Conservation (phyloP, 2,888 invertebrate genomes). For the Acanthosoma haemorrhoidale region DNA sequence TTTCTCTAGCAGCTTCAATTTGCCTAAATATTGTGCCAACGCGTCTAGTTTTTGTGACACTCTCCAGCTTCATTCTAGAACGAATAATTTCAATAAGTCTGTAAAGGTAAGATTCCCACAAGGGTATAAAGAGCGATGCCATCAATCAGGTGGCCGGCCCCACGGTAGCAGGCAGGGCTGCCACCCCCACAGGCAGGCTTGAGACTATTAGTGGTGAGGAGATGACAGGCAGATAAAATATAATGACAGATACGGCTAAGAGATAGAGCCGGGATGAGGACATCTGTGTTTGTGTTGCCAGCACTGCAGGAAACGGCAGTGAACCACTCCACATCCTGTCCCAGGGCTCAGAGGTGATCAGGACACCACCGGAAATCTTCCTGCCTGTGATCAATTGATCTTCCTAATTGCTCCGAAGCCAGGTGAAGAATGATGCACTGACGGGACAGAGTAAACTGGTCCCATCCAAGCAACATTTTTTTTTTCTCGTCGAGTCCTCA, state of each 20-base stretch:
- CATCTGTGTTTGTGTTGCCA: slow-evolving; percentile 10
- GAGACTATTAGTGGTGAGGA: slow-evolving; percentile 4
- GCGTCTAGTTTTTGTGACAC: too few relatives aligned
- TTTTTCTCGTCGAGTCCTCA: too few relatives aligned
- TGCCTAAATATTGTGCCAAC: too few relatives aligned
- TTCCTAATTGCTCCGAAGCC: not conserved
- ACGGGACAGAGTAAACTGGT: too few relatives aligned
- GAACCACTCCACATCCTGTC: not conserved
- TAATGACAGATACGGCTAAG: not conserved
- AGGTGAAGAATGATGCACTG: not conserved
- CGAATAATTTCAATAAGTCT: too few relatives aligned
- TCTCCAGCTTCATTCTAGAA: too few relatives aligned
- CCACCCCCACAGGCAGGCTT: not conserved
- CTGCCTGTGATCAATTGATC: not conserved
- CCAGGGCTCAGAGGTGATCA: not conserved
- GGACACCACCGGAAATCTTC: not conserved
- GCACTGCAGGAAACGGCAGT: slow-evolving; percentile 10
- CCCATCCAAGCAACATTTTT: too few relatives aligned
- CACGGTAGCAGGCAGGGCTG: not conserved
- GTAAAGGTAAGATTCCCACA: too few relatives aligned
- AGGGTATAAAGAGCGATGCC: too few relatives aligned
- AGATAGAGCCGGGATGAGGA: too few relatives aligned
- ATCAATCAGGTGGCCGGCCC: not conserved
- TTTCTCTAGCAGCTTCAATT: too few relatives aligned
- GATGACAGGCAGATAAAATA: slow-evolving; percentile 11